Conservation (phyloP, 2,888 invertebrate genomes). For the Furcula furcula region DNA sequence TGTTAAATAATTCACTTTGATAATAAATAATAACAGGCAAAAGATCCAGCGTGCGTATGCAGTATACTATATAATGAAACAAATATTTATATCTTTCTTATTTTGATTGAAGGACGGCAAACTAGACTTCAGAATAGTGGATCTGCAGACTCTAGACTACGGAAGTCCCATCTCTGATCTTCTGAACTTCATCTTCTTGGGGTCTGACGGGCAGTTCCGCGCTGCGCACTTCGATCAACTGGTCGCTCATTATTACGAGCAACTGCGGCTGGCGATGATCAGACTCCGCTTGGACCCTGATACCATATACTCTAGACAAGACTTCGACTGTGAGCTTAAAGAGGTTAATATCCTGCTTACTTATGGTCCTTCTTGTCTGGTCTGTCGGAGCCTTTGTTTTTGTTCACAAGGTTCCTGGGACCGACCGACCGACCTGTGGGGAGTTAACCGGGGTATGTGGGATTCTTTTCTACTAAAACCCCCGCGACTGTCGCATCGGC, state of each 20-base stretch:
- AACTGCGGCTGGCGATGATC: constrained; percentile 36
- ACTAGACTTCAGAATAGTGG: constrained; percentile 42
- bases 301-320: constrained; percentile 42
- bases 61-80: too few species aligned
- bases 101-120: constrained; percentile 40
- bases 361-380: too few species aligned
- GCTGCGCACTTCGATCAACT: constrained; percentile 32
- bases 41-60: too few species aligned
- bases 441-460: too few species aligned
- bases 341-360: too few species aligned
- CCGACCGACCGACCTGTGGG: too few species aligned
- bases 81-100: background rate
- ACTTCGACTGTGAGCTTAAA: constrained; percentile 46
- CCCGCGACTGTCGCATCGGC: too few species aligned
- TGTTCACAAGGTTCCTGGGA: too few species aligned
- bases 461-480: too few species aligned
- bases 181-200: constrained; percentile 54
- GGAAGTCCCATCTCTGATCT: constrained; percentile 51
- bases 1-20: too few species aligned
- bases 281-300: constrained; percentile 39
- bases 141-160: constrained; percentile 54
- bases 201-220: constrained; percentile 55
- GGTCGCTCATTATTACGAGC: constrained; percentile 37
- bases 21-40: too few species aligned
- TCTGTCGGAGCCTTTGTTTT: background rate